Base-by-base conservation (phyloP, 2,797 vertebrate genomes). In the Sebastes taczanowskii region DNA sequence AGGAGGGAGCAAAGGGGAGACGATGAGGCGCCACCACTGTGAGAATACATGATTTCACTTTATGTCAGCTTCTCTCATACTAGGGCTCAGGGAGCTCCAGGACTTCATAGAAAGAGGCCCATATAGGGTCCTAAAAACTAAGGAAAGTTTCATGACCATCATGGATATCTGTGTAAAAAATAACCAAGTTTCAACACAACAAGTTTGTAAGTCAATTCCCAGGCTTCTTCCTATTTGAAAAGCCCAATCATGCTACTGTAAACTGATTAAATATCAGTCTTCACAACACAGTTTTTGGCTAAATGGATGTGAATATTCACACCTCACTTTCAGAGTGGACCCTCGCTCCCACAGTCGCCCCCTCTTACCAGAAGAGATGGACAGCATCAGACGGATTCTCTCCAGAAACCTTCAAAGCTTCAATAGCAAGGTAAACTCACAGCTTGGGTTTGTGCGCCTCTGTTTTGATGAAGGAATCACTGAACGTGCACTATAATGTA, bases 401-500 rank as follows among this genome's bases (percentile, higher is more conserved):
- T 94, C 95, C 7, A 96, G 91, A 88, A 96, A 96, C 88, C 93
- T 97, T 71, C 96, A 96, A 78, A 93, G 90, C 80, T 96, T 97
- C 77, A 95, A 95, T 88, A 97, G 92, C 84, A 95, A 92, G 92
- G 96, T 97, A 77, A 63, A 77, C 59, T 35, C 27, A 22, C 5
- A 32, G 30, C 10, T 20, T 38, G 23, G 14, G 25, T 42, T 11
- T 38, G 49, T 52, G 4, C 18, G 3, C 3, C 25, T 59, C 5
- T 27, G 25, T 52, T 49, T 11, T 2, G 3, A 38, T 16, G 7
- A 64, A 71, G 20, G 5, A 20, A 20, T 52, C 10, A 13, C 29
- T 25, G 4, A 65, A 32, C 3, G 4, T 42, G 11, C 32, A 25
- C 3, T 10, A 5, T 65, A 42, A 42, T 42, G 38, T 0, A 42